These are phyloP conservation scores for Scaptodrosophila lebanonensis DNA, from an alignment of 1,140 invertebrate genomes.

Conservation along the genomic window DNA sequence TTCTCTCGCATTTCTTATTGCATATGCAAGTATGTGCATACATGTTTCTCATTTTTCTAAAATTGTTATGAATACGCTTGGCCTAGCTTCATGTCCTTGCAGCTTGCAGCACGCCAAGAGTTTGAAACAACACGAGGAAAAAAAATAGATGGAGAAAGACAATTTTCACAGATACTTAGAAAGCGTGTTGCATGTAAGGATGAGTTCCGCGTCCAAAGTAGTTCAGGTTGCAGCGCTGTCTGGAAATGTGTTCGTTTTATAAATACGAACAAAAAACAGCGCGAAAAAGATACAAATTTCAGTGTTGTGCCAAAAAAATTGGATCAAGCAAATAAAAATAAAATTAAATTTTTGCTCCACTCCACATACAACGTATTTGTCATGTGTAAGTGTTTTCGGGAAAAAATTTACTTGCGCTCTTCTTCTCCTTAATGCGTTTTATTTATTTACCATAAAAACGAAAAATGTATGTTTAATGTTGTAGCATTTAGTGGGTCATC, in stretches of 20 bases:
- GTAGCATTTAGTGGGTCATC: no score
- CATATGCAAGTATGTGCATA: slow-evolving; percentile 30
- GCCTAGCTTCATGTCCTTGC: slow-evolving; percentile 5
- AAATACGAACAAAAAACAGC: slow-evolving; percentile 36
- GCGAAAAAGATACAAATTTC: neutral
- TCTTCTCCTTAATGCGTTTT: slow-evolving; percentile 69
- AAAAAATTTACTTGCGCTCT: slow-evolving; percentile 44
- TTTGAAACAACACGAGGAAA: neutral
- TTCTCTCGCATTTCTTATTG: neutral
- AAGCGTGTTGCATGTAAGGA: slow-evolving; percentile 13
- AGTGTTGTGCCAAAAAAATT: slow-evolving; percentile 19
- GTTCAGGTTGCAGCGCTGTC: slow-evolving; percentile 64
- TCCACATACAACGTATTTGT: neutral
- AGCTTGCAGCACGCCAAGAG: neutral
- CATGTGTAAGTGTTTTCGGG: neutral
- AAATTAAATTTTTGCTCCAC: slow-evolving; percentile 15
- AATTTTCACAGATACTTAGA: no score
- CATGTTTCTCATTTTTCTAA: slow-evolving; percentile 63
- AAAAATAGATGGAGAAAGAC: no score
- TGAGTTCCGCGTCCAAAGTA: slow-evolving; percentile 32
- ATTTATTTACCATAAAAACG: slow-evolving; percentile 66
- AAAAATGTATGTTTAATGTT: no score
- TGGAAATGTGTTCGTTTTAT: slow-evolving; percentile 45
- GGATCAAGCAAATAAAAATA: slow-evolving; percentile 21
- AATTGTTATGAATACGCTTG: slow-evolving; percentile 16